Evolutionary conservation across 2,888 invertebrate species (phyloP), one percentile per base, ranked within the genome.

Genomic region (Chalcosyrphus nemorum): DNA sequence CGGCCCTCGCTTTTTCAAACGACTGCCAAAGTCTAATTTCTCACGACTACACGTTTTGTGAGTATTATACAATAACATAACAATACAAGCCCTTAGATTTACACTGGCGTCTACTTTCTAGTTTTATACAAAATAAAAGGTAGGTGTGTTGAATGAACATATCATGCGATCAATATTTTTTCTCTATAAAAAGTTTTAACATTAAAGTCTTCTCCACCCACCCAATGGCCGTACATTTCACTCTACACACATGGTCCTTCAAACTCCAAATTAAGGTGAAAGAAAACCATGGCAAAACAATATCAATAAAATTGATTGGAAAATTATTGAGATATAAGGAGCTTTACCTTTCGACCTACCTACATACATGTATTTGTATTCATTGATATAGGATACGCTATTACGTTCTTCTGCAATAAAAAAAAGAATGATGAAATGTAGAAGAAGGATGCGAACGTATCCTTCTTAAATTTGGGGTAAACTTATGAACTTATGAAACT

Each of bases 271-370:
- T 59, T 2, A 24, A 24, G 27, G 41, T 27, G 41, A 43, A 59
- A 59, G 35, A 41, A 41, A 57, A 41, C 24, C 41, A 41, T 59
- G 27, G 41, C 27, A 41, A 43, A 59, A 63, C 43, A 63, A 74
- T 65, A 74, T 56, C 74, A 74, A 66, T 75, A 66, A 75, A 75
- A 75, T 75, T 75, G 66, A 75, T 75, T 66, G 75, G 75, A 66
- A 71, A 71, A 75, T 75, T 75, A 75, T 66, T 75, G 66, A 57
- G 75, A 75, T 66, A 65, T 75, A 75, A 74, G 63, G 15, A 65
- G 56, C 75, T 57, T 75, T 65, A 74, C 74, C 24, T 41, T 41
- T 27, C 41, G 41, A 74, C 61, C 45, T 29, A 45, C 17, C 41
- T 24, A 74, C 61, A 27, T 29, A 45, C 17, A 29, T 32, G 27